phyloP scores from a whole-genome alignment of 1,140 invertebrate genomes.

The Armadillidium nasatum region DNA sequence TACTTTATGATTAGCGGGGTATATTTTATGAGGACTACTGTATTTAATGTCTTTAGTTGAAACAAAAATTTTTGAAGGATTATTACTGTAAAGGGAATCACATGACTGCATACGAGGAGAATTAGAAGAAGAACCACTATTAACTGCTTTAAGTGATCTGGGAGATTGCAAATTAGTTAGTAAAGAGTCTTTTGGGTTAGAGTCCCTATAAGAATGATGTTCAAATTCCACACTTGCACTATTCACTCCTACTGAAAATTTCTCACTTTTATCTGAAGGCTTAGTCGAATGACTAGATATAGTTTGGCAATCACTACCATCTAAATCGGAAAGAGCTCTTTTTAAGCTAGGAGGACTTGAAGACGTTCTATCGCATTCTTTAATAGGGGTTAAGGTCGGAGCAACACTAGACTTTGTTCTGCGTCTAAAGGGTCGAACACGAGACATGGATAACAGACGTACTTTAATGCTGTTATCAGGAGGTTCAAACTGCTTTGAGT shows the following conservation, averaged over 20 bases:
- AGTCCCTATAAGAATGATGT: neutral
- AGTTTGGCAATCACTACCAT: neutral
- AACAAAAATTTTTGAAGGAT: neutral
- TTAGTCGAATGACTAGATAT: neutral
- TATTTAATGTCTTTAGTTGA: neutral
- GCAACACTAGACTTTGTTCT: conserved; percentile 40
- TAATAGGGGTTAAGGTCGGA: conserved; percentile 40
- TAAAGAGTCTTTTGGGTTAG: neutral
- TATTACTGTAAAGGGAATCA: neutral
- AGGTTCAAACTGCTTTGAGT: conserved; percentile 19
- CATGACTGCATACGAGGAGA: neutral
- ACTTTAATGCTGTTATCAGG: conserved; percentile 38
- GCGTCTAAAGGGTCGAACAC: conserved; percentile 34
- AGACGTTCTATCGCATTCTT: conserved; percentile 41
- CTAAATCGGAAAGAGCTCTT: neutral
- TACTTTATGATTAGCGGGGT: neutral
- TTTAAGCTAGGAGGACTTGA: conserved; percentile 39
- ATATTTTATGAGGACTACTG: neutral
- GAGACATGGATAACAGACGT: conserved; percentile 33
- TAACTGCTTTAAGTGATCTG: neutral
- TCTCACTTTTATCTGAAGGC: neutral
- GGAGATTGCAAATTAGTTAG: neutral
- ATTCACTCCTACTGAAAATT: neutral
- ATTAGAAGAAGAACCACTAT: neutral
- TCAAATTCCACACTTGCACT: neutral